Conservation (phyloP, 2,888 invertebrate species). For the Lasioglossum pauxillum region DNA sequence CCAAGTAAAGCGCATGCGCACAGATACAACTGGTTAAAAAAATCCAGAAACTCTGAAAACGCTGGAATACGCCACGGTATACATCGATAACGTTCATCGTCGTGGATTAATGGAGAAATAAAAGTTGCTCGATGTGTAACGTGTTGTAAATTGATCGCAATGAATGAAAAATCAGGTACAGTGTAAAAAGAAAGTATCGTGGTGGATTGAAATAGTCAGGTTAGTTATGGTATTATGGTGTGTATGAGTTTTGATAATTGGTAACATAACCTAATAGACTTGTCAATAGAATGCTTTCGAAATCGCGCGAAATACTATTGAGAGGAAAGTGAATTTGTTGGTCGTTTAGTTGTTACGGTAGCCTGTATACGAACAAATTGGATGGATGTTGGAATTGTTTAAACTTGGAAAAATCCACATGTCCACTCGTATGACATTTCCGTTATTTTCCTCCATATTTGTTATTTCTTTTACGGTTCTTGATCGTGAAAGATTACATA, state of each 20-base stretch:
- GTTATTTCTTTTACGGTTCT: background rate
- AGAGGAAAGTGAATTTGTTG: background rate
- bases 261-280: constrained; percentile 60
- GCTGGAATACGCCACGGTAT: constrained; percentile 20
- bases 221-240: constrained; percentile 43
- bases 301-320: background rate
- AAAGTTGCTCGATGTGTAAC: constrained; percentile 2
- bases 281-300: constrained; percentile 34
- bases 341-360: background rate
- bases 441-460: background rate
- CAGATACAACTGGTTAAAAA: constrained; percentile 12
- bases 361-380: background rate
- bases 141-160: constrained; percentile 34
- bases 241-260: constrained; percentile 8
- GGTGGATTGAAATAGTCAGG: constrained; percentile 54
- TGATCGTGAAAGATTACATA: background rate
- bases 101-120: constrained; percentile 6
- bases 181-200: constrained; percentile 42
- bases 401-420: background rate
- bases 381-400: background rate
- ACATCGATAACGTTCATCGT: constrained; percentile 11
- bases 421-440: background rate
- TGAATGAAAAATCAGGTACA: constrained; percentile 46
- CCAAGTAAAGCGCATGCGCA: constrained; percentile 34
- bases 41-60: constrained; percentile 22